Percentiles rank a stretch among this genome's conserved stretches.
Evolutionary conservation across 2,113 vertebrate genomes (phyloP).

Genomic region (Abramis brama): DNA sequence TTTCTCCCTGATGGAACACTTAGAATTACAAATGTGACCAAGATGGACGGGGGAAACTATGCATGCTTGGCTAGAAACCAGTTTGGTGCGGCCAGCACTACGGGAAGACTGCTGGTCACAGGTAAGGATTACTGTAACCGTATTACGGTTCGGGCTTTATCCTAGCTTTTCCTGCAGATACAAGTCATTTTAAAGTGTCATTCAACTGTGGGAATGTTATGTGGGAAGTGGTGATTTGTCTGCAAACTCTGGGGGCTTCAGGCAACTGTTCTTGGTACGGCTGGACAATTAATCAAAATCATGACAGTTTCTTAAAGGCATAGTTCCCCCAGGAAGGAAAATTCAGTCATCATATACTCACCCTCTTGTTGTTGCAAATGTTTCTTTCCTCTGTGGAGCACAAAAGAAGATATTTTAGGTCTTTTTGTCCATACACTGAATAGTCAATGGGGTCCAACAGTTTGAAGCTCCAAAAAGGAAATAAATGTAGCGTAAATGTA

Average conservation of each 20-base stretch:
- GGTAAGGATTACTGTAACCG: constrained; percentile 71
- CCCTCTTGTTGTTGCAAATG: neutral
- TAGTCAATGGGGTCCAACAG: neutral
- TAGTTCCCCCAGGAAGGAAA: neutral
- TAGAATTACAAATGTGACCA: constrained; percentile 85
- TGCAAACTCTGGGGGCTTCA: constrained; percentile 6
- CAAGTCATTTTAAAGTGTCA: neutral
- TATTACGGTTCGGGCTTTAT: neutral
- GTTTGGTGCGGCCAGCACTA: constrained; percentile 87
- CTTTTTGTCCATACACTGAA: neutral
- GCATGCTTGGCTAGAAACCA: constrained; percentile 88
- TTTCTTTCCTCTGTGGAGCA: neutral
- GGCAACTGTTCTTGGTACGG: constrained; percentile 13
- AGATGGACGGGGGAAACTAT: constrained; percentile 85
- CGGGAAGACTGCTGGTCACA: constrained; percentile 85
- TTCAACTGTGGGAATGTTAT: neutral
- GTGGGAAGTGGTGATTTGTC: neutral
- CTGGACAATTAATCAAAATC: constrained; percentile 20
- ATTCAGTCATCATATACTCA: neutral
- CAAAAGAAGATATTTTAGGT: neutral
- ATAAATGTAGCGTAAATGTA: neutral
- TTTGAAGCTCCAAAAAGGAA: neutral
- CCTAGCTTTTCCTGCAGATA: neutral
- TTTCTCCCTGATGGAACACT: constrained; percentile 84
- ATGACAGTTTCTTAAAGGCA: constrained; percentile 7